A percentile compares a stretch with the other conserved stretches of the same genome.
Evolutionary conservation across 37 sponge, comb jelly and placozoan species (phyloP).

Genomic region (Aplysina aerophoba): DNA sequence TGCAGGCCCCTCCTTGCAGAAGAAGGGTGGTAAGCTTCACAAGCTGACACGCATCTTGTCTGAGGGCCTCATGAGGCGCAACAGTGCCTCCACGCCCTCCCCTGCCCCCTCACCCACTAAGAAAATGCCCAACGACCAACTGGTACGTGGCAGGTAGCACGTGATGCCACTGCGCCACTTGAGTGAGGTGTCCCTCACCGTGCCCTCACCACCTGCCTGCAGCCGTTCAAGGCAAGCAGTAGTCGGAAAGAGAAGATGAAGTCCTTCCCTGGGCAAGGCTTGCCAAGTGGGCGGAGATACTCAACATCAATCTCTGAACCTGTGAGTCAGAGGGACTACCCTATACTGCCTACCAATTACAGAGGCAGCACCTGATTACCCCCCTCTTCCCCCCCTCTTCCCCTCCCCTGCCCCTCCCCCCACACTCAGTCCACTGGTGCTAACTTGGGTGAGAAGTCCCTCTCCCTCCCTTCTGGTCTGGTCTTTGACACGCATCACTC

Average conservation of each 20-base stretch:
- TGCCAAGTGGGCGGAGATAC: too few relatives aligned
- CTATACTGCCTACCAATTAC: too few relatives aligned
- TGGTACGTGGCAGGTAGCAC: neutral
- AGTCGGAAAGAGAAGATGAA: too few relatives aligned
- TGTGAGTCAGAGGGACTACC: too few relatives aligned
- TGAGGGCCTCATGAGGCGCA: constrained; percentile 15
- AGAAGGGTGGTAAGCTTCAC: constrained; percentile 15
- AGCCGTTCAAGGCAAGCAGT: too few relatives aligned
- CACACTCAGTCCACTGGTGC: neutral
- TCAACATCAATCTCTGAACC: too few relatives aligned
- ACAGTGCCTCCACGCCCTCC: constrained; percentile 9
- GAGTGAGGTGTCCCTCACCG: too few relatives aligned
- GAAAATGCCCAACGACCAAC: neutral
- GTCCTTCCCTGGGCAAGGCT: too few relatives aligned
- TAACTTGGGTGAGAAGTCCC: constrained; percentile 15
- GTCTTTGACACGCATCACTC: neutral
- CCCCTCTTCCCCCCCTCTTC: too few relatives aligned
- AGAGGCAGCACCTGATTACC: too few relatives aligned
- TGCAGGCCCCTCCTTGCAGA: constrained; percentile 9
- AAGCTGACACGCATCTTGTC: constrained; percentile 26
- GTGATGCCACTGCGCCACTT: too few relatives aligned
- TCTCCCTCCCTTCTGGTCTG: constrained; percentile 23
- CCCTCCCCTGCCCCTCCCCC: neutral
- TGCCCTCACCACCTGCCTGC: too few relatives aligned
- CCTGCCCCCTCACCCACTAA: constrained; percentile 5